These are phyloP conservation scores for Cydia strobilella DNA, from an alignment of 1,140 invertebrate species.

Conservation along the genomic window DNA sequence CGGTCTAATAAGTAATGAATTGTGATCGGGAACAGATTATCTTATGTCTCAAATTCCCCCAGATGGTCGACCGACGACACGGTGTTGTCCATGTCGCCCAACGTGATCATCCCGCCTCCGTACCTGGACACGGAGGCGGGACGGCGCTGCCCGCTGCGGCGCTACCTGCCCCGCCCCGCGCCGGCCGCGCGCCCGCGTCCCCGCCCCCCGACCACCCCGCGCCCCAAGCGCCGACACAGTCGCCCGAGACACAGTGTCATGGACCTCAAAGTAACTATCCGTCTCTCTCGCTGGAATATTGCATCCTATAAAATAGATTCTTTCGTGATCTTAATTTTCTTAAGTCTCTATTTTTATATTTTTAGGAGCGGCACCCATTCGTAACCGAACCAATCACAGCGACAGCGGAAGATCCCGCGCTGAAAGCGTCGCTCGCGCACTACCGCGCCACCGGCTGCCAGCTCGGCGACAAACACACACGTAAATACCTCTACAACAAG, in stretches of 20 bases:
- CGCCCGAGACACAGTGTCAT: constrained; percentile 35
- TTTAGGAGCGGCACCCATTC: constrained; percentile 86
- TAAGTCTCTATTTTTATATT: not conserved
- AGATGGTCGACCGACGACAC: constrained; percentile 76
- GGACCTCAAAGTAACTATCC: constrained; percentile 36
- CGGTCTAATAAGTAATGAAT: no score
- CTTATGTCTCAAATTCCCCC: not conserved
- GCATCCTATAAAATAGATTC: not conserved
- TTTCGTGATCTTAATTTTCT: no score
- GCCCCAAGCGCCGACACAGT: constrained; percentile 81
- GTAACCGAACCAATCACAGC: constrained; percentile 85
- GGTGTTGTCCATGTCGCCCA: constrained; percentile 91
- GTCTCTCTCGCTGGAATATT: no score
- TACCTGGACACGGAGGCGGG: constrained; percentile 94
- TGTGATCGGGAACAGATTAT: not conserved
- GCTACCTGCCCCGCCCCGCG: constrained; percentile 90
- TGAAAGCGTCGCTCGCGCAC: constrained; percentile 89
- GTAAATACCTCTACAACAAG: constrained; percentile 49
- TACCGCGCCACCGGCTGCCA: constrained; percentile 92
- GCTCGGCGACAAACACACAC: constrained; percentile 63
- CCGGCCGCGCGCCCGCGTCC: constrained; percentile 71
- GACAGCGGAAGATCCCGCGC: constrained; percentile 82
- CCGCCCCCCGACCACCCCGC: constrained; percentile 53
- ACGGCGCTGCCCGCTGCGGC: constrained; percentile 86
- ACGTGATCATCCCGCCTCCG: constrained; percentile 90